Conservation (phyloP, 2,113 vertebrate genomes). For the Lontra canadensis region DNA sequence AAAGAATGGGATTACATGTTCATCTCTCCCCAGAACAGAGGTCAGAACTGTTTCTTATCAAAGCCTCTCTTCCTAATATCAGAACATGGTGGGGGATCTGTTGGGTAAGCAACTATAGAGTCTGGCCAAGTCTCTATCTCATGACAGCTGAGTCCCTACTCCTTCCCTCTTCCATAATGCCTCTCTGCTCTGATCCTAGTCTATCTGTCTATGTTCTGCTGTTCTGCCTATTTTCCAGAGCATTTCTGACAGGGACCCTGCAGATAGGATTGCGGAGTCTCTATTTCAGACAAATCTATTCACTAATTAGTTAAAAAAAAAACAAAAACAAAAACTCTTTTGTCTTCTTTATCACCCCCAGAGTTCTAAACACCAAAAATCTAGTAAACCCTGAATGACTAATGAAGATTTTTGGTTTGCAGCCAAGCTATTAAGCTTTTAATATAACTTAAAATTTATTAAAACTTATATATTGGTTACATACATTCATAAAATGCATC, state of each 20-base stretch:
- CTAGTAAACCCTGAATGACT: constrained; percentile 5
- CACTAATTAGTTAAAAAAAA: not conserved
- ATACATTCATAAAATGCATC: not conserved
- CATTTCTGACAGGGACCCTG: not conserved
- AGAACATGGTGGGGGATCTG: not conserved
- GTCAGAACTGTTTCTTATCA: not conserved
- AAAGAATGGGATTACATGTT: not conserved
- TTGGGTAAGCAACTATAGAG: not conserved
- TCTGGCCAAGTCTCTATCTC: not conserved
- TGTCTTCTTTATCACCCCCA: not conserved
- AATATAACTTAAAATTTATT: constrained; percentile 25
- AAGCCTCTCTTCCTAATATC: not conserved
- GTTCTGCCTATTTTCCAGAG: not conserved
- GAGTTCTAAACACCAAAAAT: constrained; percentile 22
- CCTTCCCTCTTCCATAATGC: not conserved
- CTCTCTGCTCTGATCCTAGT: not conserved
- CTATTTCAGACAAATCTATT: not conserved
- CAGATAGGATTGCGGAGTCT: not conserved
- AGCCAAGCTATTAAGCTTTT: constrained; percentile 54
- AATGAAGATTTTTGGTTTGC: constrained; percentile 11
- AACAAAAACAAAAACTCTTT: not conserved
- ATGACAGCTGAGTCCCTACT: not conserved
- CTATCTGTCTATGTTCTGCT: not conserved
- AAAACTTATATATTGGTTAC: constrained; percentile 48
- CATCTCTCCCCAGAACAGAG: not conserved